phyloP scores from a whole-genome alignment of 2,888 invertebrate genomes.

The Cataglyphis altisquamis region DNA sequence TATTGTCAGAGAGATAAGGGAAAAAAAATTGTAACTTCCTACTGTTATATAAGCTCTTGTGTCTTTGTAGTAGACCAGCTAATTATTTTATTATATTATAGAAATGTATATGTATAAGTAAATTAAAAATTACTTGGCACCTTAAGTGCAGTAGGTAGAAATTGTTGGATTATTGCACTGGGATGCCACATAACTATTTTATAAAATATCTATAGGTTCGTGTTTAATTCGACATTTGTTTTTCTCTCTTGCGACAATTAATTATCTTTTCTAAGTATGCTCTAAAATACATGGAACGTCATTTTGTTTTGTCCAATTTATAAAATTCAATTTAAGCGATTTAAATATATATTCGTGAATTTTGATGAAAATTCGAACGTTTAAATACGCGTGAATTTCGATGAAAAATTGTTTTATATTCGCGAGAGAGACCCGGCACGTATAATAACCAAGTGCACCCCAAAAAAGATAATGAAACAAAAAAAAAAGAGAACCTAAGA shows the following conservation, averaged over 20 bases:
- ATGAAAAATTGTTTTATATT: slow-evolving; percentile 19
- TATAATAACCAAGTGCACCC: slow-evolving; percentile 20
- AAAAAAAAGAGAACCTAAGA: slow-evolving; percentile 66
- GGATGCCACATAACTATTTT: slow-evolving; percentile 63
- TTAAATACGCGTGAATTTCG: not conserved
- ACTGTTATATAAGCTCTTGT: slow-evolving; percentile 70
- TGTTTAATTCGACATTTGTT: slow-evolving; percentile 41
- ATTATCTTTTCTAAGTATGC: slow-evolving; percentile 29
- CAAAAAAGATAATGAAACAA: slow-evolving; percentile 58
- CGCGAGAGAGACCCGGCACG: slow-evolving; percentile 56
- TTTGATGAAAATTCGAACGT: too few species aligned
- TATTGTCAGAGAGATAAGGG: slow-evolving; percentile 43
- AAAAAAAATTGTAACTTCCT: slow-evolving; percentile 65
- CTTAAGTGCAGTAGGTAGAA: slow-evolving; percentile 75
- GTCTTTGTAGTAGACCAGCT: slow-evolving; percentile 66
- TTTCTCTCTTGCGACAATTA: slow-evolving; percentile 48
- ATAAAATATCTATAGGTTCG: slow-evolving; percentile 49
- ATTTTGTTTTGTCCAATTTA: not conserved
- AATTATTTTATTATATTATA: slow-evolving; percentile 69
- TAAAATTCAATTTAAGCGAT: not conserved
- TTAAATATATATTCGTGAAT: not conserved
- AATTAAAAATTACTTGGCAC: slow-evolving; percentile 61
- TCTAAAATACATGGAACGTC: slow-evolving; percentile 3
- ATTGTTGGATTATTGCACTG: slow-evolving; percentile 66
- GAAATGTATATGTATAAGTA: slow-evolving; percentile 62